Evolutionary conservation across 2,888 invertebrate species (phyloP).

Genomic region (Metopia argyrocephala): DNA sequence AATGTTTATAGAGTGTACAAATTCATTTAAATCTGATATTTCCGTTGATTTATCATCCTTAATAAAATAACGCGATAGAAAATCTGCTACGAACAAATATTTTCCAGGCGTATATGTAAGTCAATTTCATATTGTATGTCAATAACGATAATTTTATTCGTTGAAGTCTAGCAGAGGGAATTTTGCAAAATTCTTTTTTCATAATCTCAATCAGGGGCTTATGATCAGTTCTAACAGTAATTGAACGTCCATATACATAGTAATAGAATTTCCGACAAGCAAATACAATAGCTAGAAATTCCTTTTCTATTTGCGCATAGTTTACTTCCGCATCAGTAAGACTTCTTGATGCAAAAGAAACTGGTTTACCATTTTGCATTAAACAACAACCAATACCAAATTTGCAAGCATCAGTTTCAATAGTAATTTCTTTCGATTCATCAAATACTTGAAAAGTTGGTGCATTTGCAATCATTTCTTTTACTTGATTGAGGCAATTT

Average conservation of each 20-base stretch:
- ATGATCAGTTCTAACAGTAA: slow-evolving; percentile 69
- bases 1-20: slow-evolving; percentile 60
- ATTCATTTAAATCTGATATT: slow-evolving; percentile 27
- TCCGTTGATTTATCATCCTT: slow-evolving; percentile 19
- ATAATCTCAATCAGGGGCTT: slow-evolving; percentile 70
- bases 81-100: slow-evolving; percentile 59
- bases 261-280: slow-evolving; percentile 73
- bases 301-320: too few relatives aligned
- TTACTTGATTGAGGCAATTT: too few relatives aligned
- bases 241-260: slow-evolving; percentile 68
- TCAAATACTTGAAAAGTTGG: too few relatives aligned
- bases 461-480: too few relatives aligned
- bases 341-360: too few relatives aligned
- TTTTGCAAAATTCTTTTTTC: slow-evolving; percentile 68
- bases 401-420: too few relatives aligned
- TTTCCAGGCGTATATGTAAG: slow-evolving; percentile 55
- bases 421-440: too few relatives aligned
- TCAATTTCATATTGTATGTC: slow-evolving; percentile 64
- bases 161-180: slow-evolving; percentile 67
- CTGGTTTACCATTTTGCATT: too few relatives aligned
- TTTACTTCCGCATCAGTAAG: too few relatives aligned
- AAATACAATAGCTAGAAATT: slow-evolving; percentile 71
- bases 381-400: too few relatives aligned
- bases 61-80: slow-evolving; percentile 35
- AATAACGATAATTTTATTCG: slow-evolving; percentile 68